Evolutionary conservation across 92 coral and sea anemone species (phyloP), one percentile per base, ranked within the genome.

Genomic region (Heliopora coerulea): DNA sequence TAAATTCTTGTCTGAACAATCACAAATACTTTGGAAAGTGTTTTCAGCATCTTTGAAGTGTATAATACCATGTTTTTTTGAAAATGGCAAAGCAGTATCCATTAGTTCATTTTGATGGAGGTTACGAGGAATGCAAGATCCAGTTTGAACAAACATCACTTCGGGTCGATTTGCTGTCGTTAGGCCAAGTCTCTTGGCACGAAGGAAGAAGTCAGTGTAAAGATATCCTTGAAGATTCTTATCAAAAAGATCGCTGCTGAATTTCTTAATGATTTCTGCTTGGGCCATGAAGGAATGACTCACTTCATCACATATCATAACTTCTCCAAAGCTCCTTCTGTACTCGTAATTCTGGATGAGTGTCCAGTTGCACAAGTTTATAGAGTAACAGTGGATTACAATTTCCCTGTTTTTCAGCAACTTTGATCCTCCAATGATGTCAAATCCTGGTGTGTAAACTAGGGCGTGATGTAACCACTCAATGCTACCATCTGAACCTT

Each of bases 271-370:
- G 18, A 80, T 78, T 34, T 56, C 64, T 13, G 75, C 62, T 83
- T 78, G 78, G 0, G 87, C 91, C 87, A 87, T 79, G 54, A 87
- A 87, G 20, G 91, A 83, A 28, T 83, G 35, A 20, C 83, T 78
- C 24, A 83, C 85, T 24, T 75, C 79, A 18, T 87, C 91, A 59
- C 91, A 87, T 7, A 87, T 75, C 91, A 87, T 87, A 37, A 87
- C 25, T 59, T 87, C 91, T 1, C 83, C 86, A 27, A 87, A 59
- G 13, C 88, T 79, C 13, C 82, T 79, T 29, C 74, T 33, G 62
- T 83, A 87, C 54, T 87, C 91, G 56, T 87, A 87, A 15, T 74
- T 68, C 32, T 79, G 85, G 37, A 78, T 74, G 23, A 83, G 35
- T 0, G 91, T 87, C 91, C 91, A 87, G 50, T 87, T 87, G 48